Evolutionary conservation across 2,888 invertebrate species (phyloP), one percentile per base, ranked within the genome.

Genomic region (Dolichomitus sp.): DNA sequence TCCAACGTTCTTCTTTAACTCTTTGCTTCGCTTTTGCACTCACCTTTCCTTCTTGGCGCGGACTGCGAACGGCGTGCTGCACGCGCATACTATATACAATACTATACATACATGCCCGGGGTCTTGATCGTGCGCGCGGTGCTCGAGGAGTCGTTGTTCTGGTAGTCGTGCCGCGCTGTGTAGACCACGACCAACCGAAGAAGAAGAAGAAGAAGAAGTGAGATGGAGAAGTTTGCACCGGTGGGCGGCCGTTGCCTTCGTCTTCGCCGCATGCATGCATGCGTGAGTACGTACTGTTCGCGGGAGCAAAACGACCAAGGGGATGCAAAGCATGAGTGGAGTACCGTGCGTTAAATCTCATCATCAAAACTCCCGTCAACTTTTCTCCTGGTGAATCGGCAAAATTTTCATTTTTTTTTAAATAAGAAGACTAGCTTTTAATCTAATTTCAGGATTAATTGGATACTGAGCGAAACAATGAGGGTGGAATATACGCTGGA

Each of bases 1-100:
- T 92, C 89, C 90, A 86, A 86, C 91, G 90, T 92, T 91, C 91
- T 91, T 92, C 91, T 93, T 92, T 89, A 91, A 90, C 91, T 92
- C 91, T 89, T 89, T 91, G 88, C 87, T 74, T 89, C 89, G 87
- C 89, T 89, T 90, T 90, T 89, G 89, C 91, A 87, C 90, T 91
- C 89, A 85, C 78, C 85, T 69, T 82, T 74, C 7, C 61, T n/a
- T 69, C 61, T 75, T 48, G 69, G 42, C 66, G 72, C 52, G 30
- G 65, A 69, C 72, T 52, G 72, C 69, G 57, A 75, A 57, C 80
- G 73, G 73, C 80, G 83, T 77, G 83, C 83, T 80, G 80, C 83
- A 77, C 80, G 80, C 77, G 83, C 77, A 74, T 80, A 68, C 72
- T 54, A 65, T 78, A 70, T 63, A 69, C 48, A 69, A 69, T 54